Evolutionary conservation across 2,888 invertebrate species (phyloP), one percentile per base, ranked within the genome.

Genomic region (Oscheius sp.): DNA sequence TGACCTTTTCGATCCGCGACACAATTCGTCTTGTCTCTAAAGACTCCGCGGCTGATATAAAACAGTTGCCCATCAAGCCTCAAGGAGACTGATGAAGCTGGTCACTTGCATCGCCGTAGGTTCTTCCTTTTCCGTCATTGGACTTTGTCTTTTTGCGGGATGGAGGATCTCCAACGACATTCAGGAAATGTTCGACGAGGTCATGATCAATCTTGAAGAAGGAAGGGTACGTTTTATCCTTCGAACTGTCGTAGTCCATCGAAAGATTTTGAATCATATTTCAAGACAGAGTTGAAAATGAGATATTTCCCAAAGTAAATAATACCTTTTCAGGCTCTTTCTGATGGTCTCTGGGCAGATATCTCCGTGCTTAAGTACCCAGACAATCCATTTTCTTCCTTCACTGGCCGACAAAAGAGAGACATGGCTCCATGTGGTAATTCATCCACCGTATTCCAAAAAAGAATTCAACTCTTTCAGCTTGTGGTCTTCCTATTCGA

Each of bases 191-290:
- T 37, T 23, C n/a, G 48, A 50, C 6, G 64, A 64, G 23, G 50
- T 64, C 20, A 64, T 64, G 64, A n/a, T 20, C 34, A 64, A 48
- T 48, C 6, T 64, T 1, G 64, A 64, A 12, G 64, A 64, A 50
- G 48, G 48, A 33, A 64, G 29, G 39, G 63, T 63, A 15, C 12
- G 57, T 57, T 52, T 48, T 10, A 8, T 34, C 12, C 6, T 34
- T 34, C 37, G 6, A 12, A 34, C 37, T 12, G 37, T 6, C 6
- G 37, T 34, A 20, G 8, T 48, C 23, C 12, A 5, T 20, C 5
- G 3, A 48, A 10, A 45, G 6, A n/a, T 45, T 45, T 45, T 45
- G 37, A 12, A 34, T 34, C 12, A 34, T 34, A 10, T 34, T 34
- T 10, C n/a, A 8, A 17, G 17, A 27, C n/a, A 20, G 4, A 3